These are phyloP conservation scores for Drosophila neotestacea DNA, from an alignment of 2,888 invertebrate genomes.

Conservation along the genomic window DNA sequence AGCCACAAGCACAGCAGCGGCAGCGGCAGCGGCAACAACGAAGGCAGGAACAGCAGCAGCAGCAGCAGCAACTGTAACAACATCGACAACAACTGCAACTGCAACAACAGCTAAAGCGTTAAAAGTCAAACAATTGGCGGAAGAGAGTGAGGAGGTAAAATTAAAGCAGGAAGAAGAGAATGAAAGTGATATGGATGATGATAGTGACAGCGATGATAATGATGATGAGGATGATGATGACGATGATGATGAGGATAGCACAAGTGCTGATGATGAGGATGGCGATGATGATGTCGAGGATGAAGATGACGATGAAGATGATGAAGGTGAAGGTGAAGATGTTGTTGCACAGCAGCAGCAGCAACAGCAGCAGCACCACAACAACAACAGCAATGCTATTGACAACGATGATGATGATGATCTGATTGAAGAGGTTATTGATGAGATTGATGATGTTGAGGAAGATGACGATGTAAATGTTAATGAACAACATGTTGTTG, in stretches of 20 bases:
- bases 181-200: conserved; percentile 50
- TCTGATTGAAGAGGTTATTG: conserved; percentile 62
- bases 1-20: conserved; percentile 13
- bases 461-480: conserved; percentile 44
- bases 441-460: conserved; percentile 53
- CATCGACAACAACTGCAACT: neutral
- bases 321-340: conserved; percentile 31
- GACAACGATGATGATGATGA: conserved; percentile 43
- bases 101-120: neutral
- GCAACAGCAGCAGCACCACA: conserved; percentile 15
- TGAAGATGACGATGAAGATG: conserved; percentile 35
- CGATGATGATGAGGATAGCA: conserved; percentile 53
- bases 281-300: conserved; percentile 50
- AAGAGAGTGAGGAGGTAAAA: conserved; percentile 8
- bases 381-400: conserved; percentile 19
- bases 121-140: neutral
- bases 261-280: conserved; percentile 35
- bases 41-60: conserved; percentile 18
- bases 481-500: conserved; percentile 55
- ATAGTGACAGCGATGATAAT: conserved; percentile 45
- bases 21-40: conserved; percentile 19
- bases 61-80: neutral
- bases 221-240: conserved; percentile 54
- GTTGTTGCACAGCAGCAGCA: conserved; percentile 24
- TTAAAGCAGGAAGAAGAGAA: conserved; percentile 45